Conservation (phyloP, 2,797 vertebrate genomes). For the Triplophysa bombifrons region DNA sequence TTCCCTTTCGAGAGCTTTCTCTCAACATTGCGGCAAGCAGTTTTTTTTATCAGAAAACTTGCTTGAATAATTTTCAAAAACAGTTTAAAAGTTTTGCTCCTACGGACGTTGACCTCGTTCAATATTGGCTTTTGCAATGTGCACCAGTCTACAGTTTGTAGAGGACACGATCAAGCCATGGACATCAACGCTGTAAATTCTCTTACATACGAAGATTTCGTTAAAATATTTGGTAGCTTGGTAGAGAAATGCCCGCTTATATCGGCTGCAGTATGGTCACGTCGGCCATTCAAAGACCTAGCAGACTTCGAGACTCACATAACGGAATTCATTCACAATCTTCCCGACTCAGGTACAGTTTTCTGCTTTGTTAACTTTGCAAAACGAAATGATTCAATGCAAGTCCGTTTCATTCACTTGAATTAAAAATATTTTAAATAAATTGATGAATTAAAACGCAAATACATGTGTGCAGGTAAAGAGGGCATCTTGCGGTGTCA, state of each 20-base stretch:
- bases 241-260: constrained; percentile 83
- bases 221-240: constrained; percentile 80
- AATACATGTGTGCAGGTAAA: constrained; percentile 71
- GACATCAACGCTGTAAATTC: constrained; percentile 76
- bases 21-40: not conserved
- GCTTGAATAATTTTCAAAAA: not conserved
- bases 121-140: constrained; percentile 11
- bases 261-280: constrained; percentile 80
- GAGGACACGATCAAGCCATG: constrained; percentile 65
- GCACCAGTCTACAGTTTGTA: not conserved
- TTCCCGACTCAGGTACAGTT: constrained; percentile 77
- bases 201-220: constrained; percentile 81
- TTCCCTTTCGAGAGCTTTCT: no score
- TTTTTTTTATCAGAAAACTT: not conserved
- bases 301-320: constrained; percentile 72
- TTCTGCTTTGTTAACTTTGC: not conserved
- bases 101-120: constrained; percentile 38
- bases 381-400: no score
- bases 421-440: not conserved
- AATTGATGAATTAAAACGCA: not conserved
- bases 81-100: not conserved
- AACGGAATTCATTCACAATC: constrained; percentile 76
- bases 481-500: constrained; percentile 85
- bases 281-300: constrained; percentile 72
- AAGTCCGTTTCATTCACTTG: not conserved